phyloP scores from a whole-genome alignment of 2,797 vertebrate genomes.

The Pseudochirops cupreus region DNA sequence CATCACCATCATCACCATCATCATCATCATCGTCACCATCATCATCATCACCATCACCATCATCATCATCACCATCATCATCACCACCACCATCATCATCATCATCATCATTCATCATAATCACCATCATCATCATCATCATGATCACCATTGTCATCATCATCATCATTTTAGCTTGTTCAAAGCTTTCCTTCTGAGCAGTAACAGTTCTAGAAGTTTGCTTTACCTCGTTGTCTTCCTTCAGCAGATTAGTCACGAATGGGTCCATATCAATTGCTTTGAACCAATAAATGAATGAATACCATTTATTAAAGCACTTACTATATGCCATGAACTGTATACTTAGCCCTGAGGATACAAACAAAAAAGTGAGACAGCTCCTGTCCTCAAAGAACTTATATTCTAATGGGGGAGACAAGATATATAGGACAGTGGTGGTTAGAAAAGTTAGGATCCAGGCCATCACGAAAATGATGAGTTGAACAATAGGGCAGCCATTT shows the following conservation, averaged over 20 bases:
- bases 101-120: background rate
- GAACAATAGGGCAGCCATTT: background rate
- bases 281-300: background rate
- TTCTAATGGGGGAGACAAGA: background rate
- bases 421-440: background rate
- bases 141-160: background rate
- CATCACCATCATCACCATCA: too few species aligned
- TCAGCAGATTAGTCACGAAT: background rate
- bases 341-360: background rate
- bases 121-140: too few species aligned
- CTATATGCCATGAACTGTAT: background rate
- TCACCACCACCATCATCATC: background rate
- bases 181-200: background rate
- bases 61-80: too few species aligned
- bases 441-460: background rate
- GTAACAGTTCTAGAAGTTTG: background rate
- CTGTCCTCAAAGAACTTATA: background rate
- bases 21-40: too few species aligned
- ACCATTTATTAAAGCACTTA: background rate
- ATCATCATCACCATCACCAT: background rate
- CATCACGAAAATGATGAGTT: background rate
- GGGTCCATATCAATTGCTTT: background rate
- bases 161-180: background rate
- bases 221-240: background rate
- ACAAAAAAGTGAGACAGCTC: background rate